Evolutionary conservation across 2,888 invertebrate genomes (phyloP).

Genomic region (Campoplex nolae): DNA sequence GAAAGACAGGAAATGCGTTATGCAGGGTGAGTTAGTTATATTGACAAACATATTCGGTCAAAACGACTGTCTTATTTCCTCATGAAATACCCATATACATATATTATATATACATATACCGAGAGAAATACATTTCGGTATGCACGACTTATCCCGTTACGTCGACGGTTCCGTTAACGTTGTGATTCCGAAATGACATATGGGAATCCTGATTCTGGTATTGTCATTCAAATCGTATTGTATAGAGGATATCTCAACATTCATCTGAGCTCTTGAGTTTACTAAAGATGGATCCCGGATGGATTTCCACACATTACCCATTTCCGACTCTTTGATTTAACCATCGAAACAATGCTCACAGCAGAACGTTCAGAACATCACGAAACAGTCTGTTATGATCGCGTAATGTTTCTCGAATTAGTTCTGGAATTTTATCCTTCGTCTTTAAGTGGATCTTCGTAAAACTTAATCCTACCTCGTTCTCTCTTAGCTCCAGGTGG

Average conservation of each 20-base stretch:
- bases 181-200: neutral
- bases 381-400: conserved; percentile 8
- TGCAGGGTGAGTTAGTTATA: conserved; percentile 8
- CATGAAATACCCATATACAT: conserved; percentile 33
- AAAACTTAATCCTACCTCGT: neutral
- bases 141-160: neutral
- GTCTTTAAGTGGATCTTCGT: conserved; percentile 6
- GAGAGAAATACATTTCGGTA: neutral
- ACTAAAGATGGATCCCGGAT: neutral
- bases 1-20: neutral
- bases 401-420: conserved; percentile 52
- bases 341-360: neutral
- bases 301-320: neutral
- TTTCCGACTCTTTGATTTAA: neutral
- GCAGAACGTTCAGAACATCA: neutral
- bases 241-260: neutral
- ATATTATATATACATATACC: neutral
- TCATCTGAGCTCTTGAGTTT: neutral
- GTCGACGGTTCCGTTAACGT: neutral
- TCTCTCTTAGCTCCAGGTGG: neutral
- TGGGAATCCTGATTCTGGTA: neutral
- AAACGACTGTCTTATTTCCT: conserved; percentile 35
- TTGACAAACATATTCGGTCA: conserved; percentile 27
- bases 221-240: neutral
- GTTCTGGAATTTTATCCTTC: conserved; percentile 25